Evolutionary conservation across 2,797 vertebrate species (phyloP), one percentile per base, ranked within the genome.

Genomic region (Crenuchus spilurus): DNA sequence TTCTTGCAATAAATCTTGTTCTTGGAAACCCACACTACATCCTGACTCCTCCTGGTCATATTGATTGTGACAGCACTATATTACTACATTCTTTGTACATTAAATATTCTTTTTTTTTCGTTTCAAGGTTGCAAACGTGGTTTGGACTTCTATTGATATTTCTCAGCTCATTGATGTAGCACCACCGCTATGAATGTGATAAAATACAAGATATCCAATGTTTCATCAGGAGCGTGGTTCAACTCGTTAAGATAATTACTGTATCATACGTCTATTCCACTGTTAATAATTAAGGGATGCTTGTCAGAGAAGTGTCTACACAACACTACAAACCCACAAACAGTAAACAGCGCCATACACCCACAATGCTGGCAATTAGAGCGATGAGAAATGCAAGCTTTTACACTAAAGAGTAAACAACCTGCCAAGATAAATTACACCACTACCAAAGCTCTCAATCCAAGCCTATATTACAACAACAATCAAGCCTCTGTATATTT

Each of bases 201-300:
- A 84, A 80, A 85, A 86, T 82, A 86, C 77, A 82, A 83, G 78
- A 85, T 88, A 85, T 84, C 78, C 83, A 82, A 86, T 87, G 83
- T 87, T 90, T 89, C 88, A 90, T 65, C 70, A 60, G 63, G 55
- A 91, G 86, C 84, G 83, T 85, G 86, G 87, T 13, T 52, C 86
- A 90, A 89, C 88, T 92, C 87, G 87, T 91, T 90, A 91, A 82
- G 87, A 88, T 92, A 92, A 92, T 92, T 91, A 92, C 86, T 86
- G 84, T 84, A 90, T 90, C 87, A 87, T 86, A 91, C 90, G 86
- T 90, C 88, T 86, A 90, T 88, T 90, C 84, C 58, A 67, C 72
- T 74, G 82, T 83, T 85, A 85, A 84, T 83, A 84, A 84, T 86
- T 84, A 83, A 86, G 80, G 82, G 87, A 81, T 80, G 75, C 78